Conservation (phyloP, 2,888 invertebrate species). For the Melipona bicolor region DNA sequence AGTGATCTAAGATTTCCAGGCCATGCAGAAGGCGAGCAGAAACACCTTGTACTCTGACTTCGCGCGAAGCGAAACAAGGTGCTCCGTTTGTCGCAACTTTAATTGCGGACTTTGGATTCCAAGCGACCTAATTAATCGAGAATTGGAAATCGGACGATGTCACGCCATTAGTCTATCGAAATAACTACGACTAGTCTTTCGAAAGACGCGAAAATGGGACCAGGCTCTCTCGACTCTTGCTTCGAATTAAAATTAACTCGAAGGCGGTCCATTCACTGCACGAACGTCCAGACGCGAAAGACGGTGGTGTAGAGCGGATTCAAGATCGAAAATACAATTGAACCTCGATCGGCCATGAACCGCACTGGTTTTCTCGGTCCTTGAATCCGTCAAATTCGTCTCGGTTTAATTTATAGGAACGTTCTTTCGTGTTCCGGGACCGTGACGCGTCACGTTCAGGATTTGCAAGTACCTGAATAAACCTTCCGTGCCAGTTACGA, state of each 20-base stretch:
- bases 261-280: neutral
- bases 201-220: too few relatives aligned
- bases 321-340: neutral
- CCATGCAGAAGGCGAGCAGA: slow-evolving; percentile 35
- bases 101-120: slow-evolving; percentile 30
- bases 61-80: neutral
- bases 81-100: slow-evolving; percentile 25
- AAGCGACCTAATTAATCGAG: slow-evolving; percentile 38
- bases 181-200: neutral
- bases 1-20: slow-evolving; percentile 32
- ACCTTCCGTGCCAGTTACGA: slow-evolving; percentile 28
- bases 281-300: neutral
- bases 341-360: slow-evolving; percentile 55
- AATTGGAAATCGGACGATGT: slow-evolving; percentile 13
- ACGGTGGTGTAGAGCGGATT: neutral
- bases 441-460: slow-evolving; percentile 14
- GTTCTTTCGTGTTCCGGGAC: slow-evolving; percentile 54
- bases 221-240: too few relatives aligned
- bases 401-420: slow-evolving; percentile 49
- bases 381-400: slow-evolving; percentile 58
- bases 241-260: neutral
- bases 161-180: too few relatives aligned
- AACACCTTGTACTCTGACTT: slow-evolving; percentile 39
- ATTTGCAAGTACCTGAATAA: neutral
- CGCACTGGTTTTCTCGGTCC: slow-evolving; percentile 38